Percentiles rank a stretch among this genome's conserved stretches.
Conservation (phyloP, 1,140 invertebrate species). For the Drosophila kikkawai region DNA sequence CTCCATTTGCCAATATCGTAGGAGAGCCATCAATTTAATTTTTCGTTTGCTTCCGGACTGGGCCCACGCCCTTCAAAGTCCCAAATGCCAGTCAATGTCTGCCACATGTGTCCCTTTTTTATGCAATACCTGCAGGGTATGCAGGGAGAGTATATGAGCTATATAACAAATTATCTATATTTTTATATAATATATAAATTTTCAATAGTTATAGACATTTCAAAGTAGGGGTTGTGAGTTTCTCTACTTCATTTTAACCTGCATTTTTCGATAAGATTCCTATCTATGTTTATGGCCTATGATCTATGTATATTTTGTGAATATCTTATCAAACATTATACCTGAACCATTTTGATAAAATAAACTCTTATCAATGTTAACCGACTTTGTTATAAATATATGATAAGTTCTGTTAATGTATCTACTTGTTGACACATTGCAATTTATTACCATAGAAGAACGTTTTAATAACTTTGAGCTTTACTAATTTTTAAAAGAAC, state of each 20-base stretch:
- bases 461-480: not conserved
- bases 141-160: not conserved
- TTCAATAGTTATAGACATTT: too few species aligned
- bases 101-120: constrained; percentile 27
- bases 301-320: too few species aligned
- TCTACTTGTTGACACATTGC: not conserved
- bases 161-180: not conserved
- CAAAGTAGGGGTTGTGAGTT: not conserved
- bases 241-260: not conserved
- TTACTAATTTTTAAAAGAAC: not conserved
- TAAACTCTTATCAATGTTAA: not conserved
- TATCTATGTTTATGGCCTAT: constrained; percentile 5
- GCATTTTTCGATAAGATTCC: not conserved
- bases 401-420: not conserved
- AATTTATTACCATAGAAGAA: not conserved
- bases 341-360: constrained; percentile 11
- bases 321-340: constrained; percentile 7
- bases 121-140: not conserved
- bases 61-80: constrained; percentile 48
- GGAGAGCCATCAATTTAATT: constrained; percentile 72
- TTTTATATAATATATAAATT: too few species aligned
- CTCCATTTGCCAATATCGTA: constrained; percentile 49
- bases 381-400: not conserved
- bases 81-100: constrained; percentile 33
- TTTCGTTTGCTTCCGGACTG: constrained; percentile 66